Conservation (phyloP, 2,797 vertebrate genomes). For the Scleropages formosus region DNA sequence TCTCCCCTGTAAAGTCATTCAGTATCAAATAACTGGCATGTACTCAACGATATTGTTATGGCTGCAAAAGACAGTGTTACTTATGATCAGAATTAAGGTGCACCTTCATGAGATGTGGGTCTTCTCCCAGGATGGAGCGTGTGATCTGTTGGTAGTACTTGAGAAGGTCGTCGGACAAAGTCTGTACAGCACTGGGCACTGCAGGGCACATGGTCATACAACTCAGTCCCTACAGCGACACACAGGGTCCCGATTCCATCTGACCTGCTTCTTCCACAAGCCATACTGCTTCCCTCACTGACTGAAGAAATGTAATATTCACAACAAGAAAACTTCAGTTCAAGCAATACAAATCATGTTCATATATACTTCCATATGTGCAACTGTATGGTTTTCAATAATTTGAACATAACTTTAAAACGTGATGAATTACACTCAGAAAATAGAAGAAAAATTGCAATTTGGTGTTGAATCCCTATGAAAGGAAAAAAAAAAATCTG, state of each 20-base stretch:
- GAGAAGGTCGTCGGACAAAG: slow-evolving; percentile 82
- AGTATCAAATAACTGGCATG: neutral
- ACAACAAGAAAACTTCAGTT: too few species aligned
- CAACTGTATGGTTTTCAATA: too few species aligned
- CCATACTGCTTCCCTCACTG: too few species aligned
- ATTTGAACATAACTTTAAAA: too few species aligned
- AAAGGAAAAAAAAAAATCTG: too few species aligned
- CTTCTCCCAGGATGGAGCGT: slow-evolving; percentile 85
- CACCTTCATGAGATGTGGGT: slow-evolving; percentile 91
- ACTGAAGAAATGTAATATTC: too few species aligned
- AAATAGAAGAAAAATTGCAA: too few species aligned
- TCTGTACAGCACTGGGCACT: slow-evolving; percentile 86
- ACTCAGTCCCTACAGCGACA: neutral
- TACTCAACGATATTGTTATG: neutral
- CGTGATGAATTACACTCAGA: too few species aligned
- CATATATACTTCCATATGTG: too few species aligned
- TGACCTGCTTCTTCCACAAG: neutral
- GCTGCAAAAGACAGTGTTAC: neutral
- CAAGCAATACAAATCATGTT: too few species aligned
- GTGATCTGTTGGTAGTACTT: slow-evolving; percentile 94
- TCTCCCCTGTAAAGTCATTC: neutral
- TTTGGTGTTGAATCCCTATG: too few species aligned
- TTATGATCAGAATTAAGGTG: neutral
- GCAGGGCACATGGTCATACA: neutral
- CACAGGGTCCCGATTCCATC: neutral